Base-by-base conservation (phyloP, 2,888 invertebrate species). In the Pelosia muscerda region DNA sequence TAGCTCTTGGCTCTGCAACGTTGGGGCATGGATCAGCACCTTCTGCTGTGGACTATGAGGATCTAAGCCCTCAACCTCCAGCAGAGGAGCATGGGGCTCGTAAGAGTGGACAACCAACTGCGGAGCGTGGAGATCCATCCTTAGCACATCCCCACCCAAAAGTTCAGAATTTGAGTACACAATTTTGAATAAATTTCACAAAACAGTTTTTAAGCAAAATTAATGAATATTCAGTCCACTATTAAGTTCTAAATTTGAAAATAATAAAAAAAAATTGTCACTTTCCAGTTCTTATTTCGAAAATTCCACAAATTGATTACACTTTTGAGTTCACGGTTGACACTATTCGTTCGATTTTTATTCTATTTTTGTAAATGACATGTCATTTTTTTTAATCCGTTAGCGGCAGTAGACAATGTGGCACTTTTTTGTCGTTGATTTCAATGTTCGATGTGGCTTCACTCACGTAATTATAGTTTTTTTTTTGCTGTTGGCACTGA, bases 11-110 rank as follows among this genome's bases (percentile, higher is more conserved):
- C 90, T 84, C 67, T 94, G 94, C 68, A 95, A 70, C 23, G 91
- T 90, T 0, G 94, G 93, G 0, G 93, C 94, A 77, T 95, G 95
- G 28, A 95, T 93, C 68, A 95, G 84, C 53, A 95, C 92, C 76
- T 95, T 95, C 78, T 95, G 95, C 82, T 94, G 94, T 69, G 95
- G 94, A 78, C 94, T 94, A 65, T 95, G 94, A 69, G 94, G 93
- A 66, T 94, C 93, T 80, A 95, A 62, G 5, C 94, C 94, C 71
- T 95, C 95, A 0, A 95, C 95, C 74, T 94, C 94, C 82, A 95
- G 66, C 54, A 95, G 74, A 0, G 94, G 93, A 3, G 94, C 94
- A 66, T 95, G 95, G n/a, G 93, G 90, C 65, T 95, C 94, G 71
- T 95, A 94, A 31, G 93, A 92, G 80, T 94, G 94, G 34, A 94